Base-by-base conservation (phyloP, 2,113 vertebrate genomes). In the Chelonoidis abingdonii region DNA sequence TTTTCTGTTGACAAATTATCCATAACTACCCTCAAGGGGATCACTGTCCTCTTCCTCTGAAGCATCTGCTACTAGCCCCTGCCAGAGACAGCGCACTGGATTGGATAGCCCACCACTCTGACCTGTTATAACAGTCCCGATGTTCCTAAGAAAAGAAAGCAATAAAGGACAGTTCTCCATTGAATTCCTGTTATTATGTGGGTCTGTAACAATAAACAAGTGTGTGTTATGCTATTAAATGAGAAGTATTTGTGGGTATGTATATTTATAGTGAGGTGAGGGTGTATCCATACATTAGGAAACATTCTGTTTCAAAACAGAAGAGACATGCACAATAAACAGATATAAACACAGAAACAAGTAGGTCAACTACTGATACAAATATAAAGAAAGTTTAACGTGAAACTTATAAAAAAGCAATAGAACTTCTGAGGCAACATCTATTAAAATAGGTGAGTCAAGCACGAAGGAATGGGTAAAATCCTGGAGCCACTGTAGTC, bases 241-340 rank as follows among this genome's bases (percentile, higher is more conserved):
- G 56, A 2, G 7, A 9, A 11, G 2, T 1, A 6, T 78, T 65
- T 2, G 4, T 6, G 4, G 5, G 1, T 2, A 1, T 80, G 8
- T 29, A 38, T 80, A 17, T 19, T 27, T 79, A 11, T 16, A 11
- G 22, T 16, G 44, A 57, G n/a, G 29, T 8, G 29, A 4, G 47
- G 3, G 47, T 5, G 22, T 72, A 2, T 22, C 22, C 5, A 4
- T 47, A 31, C 6, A 88, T 88, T 59, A 49, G 31, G 76, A 75
- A 0, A 8, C 6, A 44, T 78, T 76, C 41, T 78, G 38, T 44
- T 78, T 47, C 41, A 47, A 14, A 76, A 75, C 38, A 44, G 5
- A 76, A 78, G 22, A 47, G 13, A 44, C 11, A 6, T 78, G 41
- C 3, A 78, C 25, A 27, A 44, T 22, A 47, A 16, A 47, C 22